These are phyloP conservation scores for Tenualosa thibaudeaui DNA, from an alignment of 2,797 vertebrate species.

Conservation along the genomic window DNA sequence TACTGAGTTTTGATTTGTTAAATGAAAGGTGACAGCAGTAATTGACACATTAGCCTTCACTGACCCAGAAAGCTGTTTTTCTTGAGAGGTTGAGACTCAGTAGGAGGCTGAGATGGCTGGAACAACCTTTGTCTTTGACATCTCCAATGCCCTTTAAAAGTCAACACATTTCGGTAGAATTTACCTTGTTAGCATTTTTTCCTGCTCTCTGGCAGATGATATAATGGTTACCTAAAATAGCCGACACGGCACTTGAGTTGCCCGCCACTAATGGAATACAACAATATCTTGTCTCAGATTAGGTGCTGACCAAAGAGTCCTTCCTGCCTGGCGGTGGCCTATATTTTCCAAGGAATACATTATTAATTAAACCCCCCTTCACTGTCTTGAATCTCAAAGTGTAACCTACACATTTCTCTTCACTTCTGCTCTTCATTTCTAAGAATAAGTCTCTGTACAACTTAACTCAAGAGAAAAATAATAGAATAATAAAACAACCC, in stretches of 20 bases:
- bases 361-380: conserved; percentile 47
- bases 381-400: conserved; percentile 32
- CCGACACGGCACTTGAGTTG: conserved; percentile 32
- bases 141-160: conserved; percentile 32
- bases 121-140: conserved; percentile 37
- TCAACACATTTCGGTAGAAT: conserved; percentile 20
- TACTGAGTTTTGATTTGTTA: background rate
- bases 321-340: conserved; percentile 19
- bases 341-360: conserved; percentile 43
- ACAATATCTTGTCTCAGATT: conserved; percentile 43
- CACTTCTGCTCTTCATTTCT: background rate
- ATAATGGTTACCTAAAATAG: conserved; percentile 49
- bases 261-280: conserved; percentile 31
- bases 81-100: background rate
- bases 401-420: background rate
- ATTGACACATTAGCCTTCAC: background rate
- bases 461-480: background rate
- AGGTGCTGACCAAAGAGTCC: conserved; percentile 32
- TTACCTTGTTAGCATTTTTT: conserved; percentile 40
- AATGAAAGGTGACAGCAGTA: background rate
- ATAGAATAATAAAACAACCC: background rate
- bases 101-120: background rate
- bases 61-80: background rate
- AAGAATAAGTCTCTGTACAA: background rate
- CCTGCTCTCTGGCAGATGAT: conserved; percentile 38